Conservation (phyloP, 2,797 vertebrate species). For the Pipistrellus pygmaeus region DNA sequence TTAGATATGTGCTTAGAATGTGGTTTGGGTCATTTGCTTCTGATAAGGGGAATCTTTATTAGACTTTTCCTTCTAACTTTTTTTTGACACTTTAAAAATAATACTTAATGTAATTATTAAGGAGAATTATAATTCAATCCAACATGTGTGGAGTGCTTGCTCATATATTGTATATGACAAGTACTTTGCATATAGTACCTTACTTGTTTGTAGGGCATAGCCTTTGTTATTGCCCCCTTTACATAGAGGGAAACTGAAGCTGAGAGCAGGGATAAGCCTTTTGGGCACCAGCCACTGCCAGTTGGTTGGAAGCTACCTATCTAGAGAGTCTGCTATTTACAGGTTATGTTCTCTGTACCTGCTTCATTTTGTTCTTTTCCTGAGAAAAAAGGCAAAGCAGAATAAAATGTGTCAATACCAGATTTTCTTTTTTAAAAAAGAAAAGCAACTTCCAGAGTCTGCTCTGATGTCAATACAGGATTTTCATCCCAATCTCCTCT, state of each 20-base stretch:
- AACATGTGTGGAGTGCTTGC: neutral
- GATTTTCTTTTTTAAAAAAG: neutral
- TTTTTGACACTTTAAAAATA: neutral
- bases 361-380: neutral
- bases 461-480: neutral
- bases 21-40: neutral
- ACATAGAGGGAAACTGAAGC: neutral
- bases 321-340: neutral
- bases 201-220: neutral
- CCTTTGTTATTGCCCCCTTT: neutral
- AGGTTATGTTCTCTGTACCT: neutral
- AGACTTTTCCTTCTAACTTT: neutral
- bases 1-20: neutral
- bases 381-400: neutral
- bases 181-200: neutral
- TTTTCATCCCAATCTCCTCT: slow-evolving; percentile 54
- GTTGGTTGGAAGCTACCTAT: neutral
- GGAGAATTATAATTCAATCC: neutral
- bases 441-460: slow-evolving; percentile 59
- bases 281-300: accelerated
- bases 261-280: neutral
- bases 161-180: neutral
- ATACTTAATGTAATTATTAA: neutral
- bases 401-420: slow-evolving; percentile 2
- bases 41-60: neutral